phyloP scores from a whole-genome alignment of 2,113 vertebrate genomes.

The Montifringilla adamsi region DNA sequence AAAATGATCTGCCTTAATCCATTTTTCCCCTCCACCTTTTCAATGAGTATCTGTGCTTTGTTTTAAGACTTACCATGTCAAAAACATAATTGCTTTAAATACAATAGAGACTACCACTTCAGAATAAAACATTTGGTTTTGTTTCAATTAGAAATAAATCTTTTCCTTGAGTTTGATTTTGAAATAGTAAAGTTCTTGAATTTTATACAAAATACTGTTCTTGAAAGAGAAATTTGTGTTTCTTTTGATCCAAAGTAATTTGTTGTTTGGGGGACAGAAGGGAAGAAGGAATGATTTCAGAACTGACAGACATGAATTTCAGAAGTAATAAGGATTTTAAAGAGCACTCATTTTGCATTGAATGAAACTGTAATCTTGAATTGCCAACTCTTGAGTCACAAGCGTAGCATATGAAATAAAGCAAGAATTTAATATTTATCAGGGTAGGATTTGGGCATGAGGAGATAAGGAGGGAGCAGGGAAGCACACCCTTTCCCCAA shows the following conservation, averaged over 20 bases:
- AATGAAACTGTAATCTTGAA: not conserved
- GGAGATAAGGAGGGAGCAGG: not conserved
- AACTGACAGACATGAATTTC: not conserved
- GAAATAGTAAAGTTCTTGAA: not conserved
- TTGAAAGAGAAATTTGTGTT: not conserved
- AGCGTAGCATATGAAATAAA: not conserved
- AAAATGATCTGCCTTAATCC: not conserved
- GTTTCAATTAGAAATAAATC: not conserved
- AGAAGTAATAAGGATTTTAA: not conserved
- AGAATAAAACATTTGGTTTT: not conserved
- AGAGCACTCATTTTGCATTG: not conserved
- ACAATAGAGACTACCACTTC: not conserved
- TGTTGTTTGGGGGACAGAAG: not conserved
- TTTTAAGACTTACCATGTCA: not conserved
- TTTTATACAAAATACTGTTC: not conserved
- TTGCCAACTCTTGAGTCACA: not conserved
- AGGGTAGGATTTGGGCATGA: not conserved
- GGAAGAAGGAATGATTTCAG: not conserved
- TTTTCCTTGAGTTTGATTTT: not conserved
- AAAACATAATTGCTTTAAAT: not conserved
- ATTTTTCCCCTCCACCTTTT: not conserved
- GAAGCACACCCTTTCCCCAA: accelerated
- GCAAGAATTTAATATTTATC: not conserved
- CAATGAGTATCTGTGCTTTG: not conserved
- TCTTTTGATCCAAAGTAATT: not conserved